Evolutionary conservation across 1,140 invertebrate genomes (phyloP), one percentile per base, ranked within the genome.

Genomic region (Diorhabda sublineata): DNA sequence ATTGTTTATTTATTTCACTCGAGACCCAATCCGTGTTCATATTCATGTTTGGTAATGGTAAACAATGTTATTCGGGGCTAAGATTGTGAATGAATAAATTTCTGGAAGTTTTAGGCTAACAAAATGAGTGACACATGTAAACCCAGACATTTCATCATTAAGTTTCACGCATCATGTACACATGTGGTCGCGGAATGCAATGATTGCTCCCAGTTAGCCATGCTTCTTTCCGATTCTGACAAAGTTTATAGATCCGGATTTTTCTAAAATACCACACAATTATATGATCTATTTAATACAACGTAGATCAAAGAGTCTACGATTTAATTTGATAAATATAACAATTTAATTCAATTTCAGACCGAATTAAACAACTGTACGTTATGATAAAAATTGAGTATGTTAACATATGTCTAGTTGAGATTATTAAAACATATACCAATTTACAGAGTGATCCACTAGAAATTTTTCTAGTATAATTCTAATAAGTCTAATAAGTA

Each of bases 91-190:
- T 76, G 71, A 71, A 69, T 69, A 52, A 66, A 58, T 69, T 67
- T 69, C 42, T 70, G 67, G 69, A 70, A 68, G 63, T 61, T 45
- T 64, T 69, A 68, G 67, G 70, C 73, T 69, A 60, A 65, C 26
- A 56, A 75, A 76, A 79, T 80, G 78, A 80, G 66, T 80, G 77
- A 79, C 78, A 80, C 74, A 80, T 80, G 78, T 76, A 76, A 78
- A 76, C 59, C 61, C 75, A 78, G 74, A 71, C 73, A 73, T 63
- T 71, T 74, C 75, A 72, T 78, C 76, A 78, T 79, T 77, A 74
- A 71, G 69, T 77, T 76, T 67, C 71, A 80, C 75, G 78, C 76
- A 74, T 77, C 76, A 77, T 78, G 77, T 74, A 75, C 74, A 79
- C 77, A 79, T 72, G 76, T 79, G 77, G 72, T 73, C 71, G 76